Percentiles rank a stretch among this genome's conserved stretches.
Conservation (phyloP, 2,797 vertebrate genomes). For the Pangasius krempfi region DNA sequence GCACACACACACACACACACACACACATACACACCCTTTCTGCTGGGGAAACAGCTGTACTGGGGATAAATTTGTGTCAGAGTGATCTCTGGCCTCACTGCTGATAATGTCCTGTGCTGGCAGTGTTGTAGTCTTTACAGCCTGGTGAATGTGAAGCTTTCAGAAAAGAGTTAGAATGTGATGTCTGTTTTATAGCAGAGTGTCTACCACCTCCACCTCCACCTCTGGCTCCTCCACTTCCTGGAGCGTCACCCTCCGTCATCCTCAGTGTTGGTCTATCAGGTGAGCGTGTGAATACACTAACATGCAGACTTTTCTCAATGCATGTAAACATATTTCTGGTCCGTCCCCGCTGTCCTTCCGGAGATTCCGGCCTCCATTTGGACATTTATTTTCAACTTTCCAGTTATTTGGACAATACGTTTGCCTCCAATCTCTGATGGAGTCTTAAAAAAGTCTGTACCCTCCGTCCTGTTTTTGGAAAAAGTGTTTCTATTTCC, state of each 20-base stretch:
- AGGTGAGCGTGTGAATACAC: conserved; percentile 71
- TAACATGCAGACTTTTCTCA: background rate
- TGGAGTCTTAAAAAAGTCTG: background rate
- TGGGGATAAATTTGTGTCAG: conserved; percentile 31
- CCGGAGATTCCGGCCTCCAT: background rate
- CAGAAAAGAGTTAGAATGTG: background rate
- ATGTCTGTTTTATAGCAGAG: conserved; percentile 46
- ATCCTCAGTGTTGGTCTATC: conserved; percentile 89
- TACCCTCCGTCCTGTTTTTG: background rate
- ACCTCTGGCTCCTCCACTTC: conserved; percentile 72
- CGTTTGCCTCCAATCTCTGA: background rate
- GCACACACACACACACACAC: background rate
- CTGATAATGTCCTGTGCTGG: conserved; percentile 35
- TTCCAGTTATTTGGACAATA: background rate
- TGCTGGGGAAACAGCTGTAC: conserved; percentile 56
- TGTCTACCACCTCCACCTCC: conserved; percentile 54
- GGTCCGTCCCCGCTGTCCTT: background rate
- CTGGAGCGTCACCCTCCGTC: conserved; percentile 85
- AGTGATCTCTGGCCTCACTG: conserved; percentile 21
- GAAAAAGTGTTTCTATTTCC: background rate
- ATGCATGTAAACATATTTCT: background rate
- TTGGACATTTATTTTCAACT: background rate
- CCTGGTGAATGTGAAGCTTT: background rate
- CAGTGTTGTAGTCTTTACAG: conserved; percentile 20
- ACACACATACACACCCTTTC: background rate